phyloP scores from a whole-genome alignment of 2,797 vertebrate genomes.

The Scyliorhinus canicula region DNA sequence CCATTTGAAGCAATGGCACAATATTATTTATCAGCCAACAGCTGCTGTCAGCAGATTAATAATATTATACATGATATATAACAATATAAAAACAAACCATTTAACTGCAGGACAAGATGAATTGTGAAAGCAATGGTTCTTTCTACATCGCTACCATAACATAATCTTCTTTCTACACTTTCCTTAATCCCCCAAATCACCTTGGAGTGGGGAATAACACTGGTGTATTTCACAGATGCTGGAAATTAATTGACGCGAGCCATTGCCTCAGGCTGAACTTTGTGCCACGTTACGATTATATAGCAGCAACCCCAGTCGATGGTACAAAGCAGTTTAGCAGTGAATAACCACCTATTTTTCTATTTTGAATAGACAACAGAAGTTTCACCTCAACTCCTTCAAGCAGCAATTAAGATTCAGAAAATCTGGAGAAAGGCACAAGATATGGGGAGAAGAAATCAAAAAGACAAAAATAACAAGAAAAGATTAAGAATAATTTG shows the following conservation, averaged over 20 bases:
- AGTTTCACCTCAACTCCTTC: not conserved
- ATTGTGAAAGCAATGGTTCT: not conserved
- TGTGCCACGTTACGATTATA: not conserved
- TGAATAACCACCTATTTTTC: not conserved
- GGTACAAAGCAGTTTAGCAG: not conserved
- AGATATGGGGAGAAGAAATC: not conserved
- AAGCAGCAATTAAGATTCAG: conserved; percentile 23
- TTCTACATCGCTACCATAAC: not conserved
- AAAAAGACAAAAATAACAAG: not conserved
- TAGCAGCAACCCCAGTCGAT: not conserved
- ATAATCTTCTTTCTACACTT: not conserved
- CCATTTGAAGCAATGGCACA: not conserved
- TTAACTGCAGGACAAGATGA: not conserved
- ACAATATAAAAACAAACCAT: not conserved
- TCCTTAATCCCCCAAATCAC: not conserved
- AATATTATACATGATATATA: not conserved
- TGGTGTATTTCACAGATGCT: not conserved
- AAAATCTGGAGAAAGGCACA: not conserved
- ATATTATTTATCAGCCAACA: not conserved
- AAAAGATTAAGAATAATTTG: not conserved
- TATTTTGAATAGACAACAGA: not conserved
- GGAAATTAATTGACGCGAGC: not conserved
- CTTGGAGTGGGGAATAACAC: not conserved
- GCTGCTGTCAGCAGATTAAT: not conserved
- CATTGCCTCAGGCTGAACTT: not conserved